Conservation (phyloP, 2,888 invertebrate genomes). For the Pycnomerus fuliginosus region DNA sequence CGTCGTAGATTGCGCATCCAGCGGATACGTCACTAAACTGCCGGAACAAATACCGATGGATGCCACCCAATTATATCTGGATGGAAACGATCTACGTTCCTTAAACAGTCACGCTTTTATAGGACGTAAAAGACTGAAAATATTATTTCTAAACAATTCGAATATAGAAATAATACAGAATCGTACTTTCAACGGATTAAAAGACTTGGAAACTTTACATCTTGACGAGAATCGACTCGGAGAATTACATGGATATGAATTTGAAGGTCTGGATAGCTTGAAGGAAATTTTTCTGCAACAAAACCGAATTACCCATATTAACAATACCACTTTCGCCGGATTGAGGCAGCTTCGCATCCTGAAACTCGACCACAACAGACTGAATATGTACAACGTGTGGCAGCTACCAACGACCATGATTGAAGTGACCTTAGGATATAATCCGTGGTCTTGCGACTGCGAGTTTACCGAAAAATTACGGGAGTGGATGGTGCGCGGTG, state of each 20-base stretch:
- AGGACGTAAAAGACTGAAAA: conserved; percentile 75
- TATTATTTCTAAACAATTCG: conserved; percentile 75
- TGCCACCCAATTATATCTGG: conserved; percentile 83
- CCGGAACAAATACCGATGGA: conserved; percentile 88
- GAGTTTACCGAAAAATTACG: conserved; percentile 73
- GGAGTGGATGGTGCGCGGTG: conserved; percentile 72
- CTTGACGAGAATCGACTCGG: conserved; percentile 73
- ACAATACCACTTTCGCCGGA: conserved; percentile 69
- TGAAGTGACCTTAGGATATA: conserved; percentile 67
- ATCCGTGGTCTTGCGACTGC: conserved; percentile 84
- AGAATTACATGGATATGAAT: conserved; percentile 74
- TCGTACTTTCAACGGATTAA: conserved; percentile 80
- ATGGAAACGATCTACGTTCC: conserved; percentile 76
- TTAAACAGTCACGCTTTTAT: conserved; percentile 83
- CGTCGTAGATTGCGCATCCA: conserved; percentile 77
- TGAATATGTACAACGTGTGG: conserved; percentile 72
- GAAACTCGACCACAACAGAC: conserved; percentile 70
- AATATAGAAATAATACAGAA: conserved; percentile 78
- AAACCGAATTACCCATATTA: conserved; percentile 69
- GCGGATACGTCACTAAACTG: conserved; percentile 67
- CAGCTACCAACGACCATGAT: conserved; percentile 64
- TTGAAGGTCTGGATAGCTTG: conserved; percentile 73
- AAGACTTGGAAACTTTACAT: conserved; percentile 72
- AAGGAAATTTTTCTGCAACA: conserved; percentile 72
- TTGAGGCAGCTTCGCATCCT: conserved; percentile 66